phyloP scores from a whole-genome alignment of 2,888 invertebrate genomes.

The Spialia ferax region DNA sequence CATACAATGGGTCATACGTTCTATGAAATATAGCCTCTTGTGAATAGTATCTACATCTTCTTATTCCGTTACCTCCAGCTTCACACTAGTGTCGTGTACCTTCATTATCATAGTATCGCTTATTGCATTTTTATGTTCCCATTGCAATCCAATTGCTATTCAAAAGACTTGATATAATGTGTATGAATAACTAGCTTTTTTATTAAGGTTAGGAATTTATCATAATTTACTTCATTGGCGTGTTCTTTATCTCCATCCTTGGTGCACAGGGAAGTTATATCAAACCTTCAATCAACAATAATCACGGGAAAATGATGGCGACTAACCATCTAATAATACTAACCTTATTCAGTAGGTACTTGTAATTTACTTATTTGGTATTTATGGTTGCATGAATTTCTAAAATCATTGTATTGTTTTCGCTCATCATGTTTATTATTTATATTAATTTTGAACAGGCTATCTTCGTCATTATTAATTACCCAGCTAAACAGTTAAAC shows the following conservation, averaged over 20 bases:
- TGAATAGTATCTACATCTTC: slow-evolving; percentile 51
- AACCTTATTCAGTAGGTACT: not conserved
- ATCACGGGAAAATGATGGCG: slow-evolving; percentile 12
- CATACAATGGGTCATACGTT: slow-evolving; percentile 70
- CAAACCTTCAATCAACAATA: slow-evolving; percentile 1
- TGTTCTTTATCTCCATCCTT: slow-evolving; percentile 24
- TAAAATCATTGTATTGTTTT: not conserved
- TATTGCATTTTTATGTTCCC: slow-evolving; percentile 26
- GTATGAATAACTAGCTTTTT: slow-evolving; percentile 20
- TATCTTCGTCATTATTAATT: not conserved
- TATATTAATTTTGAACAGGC: not conserved
- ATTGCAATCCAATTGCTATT: slow-evolving; percentile 12
- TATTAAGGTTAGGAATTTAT: slow-evolving; percentile 25
- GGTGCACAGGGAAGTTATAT: slow-evolving; percentile 27
- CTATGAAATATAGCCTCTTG: slow-evolving; percentile 65
- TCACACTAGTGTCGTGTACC: slow-evolving; percentile 42
- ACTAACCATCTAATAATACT: slow-evolving; percentile 4
- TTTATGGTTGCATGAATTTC: not conserved
- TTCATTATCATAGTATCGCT: slow-evolving; percentile 10
- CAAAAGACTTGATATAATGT: slow-evolving; percentile 8
- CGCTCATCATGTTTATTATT: not conserved
- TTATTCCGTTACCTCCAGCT: slow-evolving; percentile 46
- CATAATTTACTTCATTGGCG: slow-evolving; percentile 7
- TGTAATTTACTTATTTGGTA: not conserved
- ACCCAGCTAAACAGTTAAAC: not conserved